Conservation (phyloP, 2,113 vertebrate species). For the Dromaius novaehollandiae region DNA sequence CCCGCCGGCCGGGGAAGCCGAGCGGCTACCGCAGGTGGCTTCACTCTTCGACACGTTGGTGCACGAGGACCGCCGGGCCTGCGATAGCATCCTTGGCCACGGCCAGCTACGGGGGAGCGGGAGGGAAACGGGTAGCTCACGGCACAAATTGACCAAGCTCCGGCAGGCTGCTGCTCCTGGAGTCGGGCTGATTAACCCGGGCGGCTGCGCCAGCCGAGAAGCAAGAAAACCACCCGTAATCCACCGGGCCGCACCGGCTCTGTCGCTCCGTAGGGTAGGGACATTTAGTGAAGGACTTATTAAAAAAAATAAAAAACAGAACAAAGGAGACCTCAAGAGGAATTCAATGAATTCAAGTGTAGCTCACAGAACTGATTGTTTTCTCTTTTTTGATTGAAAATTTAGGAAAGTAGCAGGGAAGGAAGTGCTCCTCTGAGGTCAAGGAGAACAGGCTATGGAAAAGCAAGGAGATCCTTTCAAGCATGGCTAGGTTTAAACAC, state of each 20-base stretch:
- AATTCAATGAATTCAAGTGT: neutral
- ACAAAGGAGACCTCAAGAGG: neutral
- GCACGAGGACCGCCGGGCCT: neutral
- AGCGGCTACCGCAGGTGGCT: conserved; percentile 44
- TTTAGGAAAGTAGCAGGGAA: neutral
- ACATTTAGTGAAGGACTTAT: neutral
- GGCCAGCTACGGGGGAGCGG: neutral
- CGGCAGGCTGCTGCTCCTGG: neutral
- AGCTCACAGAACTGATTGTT: neutral
- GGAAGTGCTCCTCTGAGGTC: neutral
- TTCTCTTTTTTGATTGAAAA: rapidly evolving
- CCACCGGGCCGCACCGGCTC: neutral
- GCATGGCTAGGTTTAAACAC: no score
- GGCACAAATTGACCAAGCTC: neutral
- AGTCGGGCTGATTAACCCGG: neutral
- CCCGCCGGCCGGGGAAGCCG: neutral
- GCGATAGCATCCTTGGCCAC: neutral
- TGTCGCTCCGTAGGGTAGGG: neutral
- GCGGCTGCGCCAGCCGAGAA: no score
- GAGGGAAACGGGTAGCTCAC: neutral
- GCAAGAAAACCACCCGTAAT: neutral
- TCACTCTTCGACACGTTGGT: neutral
- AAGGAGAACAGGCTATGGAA: neutral
- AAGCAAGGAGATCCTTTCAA: neutral
- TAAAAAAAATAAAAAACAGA: neutral